Conservation (phyloP, 2,113 vertebrate species). For the Cryptomyrus ogoouensis region DNA sequence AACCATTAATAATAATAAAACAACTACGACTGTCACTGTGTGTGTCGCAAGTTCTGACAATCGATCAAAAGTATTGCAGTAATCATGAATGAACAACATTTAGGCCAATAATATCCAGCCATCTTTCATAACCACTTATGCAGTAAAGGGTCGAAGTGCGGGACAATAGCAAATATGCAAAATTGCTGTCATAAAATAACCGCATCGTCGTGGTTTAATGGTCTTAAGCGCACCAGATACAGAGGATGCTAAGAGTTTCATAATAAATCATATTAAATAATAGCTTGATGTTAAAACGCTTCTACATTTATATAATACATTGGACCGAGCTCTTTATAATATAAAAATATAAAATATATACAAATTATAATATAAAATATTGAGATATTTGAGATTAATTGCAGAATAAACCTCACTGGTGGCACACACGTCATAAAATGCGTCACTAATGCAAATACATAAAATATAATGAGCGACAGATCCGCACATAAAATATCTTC, state of each 20-base stretch:
- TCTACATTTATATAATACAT: background rate
- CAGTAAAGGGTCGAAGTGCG: background rate
- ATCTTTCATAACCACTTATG: background rate
- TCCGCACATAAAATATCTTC: slow-evolving; percentile 2
- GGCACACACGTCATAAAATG: background rate
- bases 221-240: background rate
- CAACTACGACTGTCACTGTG: background rate
- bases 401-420: background rate
- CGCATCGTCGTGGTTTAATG: background rate
- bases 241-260: background rate
- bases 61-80: background rate
- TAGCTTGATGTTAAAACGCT: background rate
- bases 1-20: background rate
- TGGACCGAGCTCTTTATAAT: background rate
- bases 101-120: background rate
- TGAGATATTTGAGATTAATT: background rate
- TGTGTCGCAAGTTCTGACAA: background rate
- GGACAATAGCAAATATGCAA: background rate
- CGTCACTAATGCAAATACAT: background rate
- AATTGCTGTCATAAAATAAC: background rate
- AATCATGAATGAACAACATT: background rate
- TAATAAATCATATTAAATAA: background rate
- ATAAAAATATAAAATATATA: background rate
- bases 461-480: background rate
- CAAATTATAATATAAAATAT: background rate